A percentile compares a stretch with the other conserved stretches of the same genome.
Conservation (phyloP, 1,140 invertebrate genomes). For the Dolichoris vasculosae region DNA sequence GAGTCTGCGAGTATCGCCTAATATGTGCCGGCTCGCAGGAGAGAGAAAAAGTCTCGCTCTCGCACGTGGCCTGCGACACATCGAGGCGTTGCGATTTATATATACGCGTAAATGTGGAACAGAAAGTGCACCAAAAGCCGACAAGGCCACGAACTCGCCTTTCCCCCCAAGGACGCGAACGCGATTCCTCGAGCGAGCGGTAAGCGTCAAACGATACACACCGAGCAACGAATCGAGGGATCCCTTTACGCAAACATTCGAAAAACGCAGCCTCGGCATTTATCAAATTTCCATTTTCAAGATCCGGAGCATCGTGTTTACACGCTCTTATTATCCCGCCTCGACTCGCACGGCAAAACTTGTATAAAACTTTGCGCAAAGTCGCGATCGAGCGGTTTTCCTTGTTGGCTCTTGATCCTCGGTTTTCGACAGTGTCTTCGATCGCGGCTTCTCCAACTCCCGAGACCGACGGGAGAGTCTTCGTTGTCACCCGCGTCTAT, state of each 20-base stretch:
- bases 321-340: too few species aligned
- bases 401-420: too few species aligned
- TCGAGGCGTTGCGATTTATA: background rate
- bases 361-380: too few species aligned
- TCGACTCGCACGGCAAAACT: too few species aligned
- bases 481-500: too few species aligned
- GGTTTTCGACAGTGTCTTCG: too few species aligned
- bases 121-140: conserved; percentile 30
- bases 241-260: background rate
- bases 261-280: background rate
- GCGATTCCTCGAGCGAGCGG: background rate
- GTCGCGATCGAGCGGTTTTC: too few species aligned
- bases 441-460: too few species aligned
- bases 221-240: background rate
- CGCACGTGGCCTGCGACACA: background rate
- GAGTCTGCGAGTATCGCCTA: background rate
- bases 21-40: background rate
- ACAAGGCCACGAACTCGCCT: conserved; percentile 24
- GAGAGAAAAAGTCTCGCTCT: background rate
- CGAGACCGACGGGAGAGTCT: too few species aligned
- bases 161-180: conserved; percentile 34
- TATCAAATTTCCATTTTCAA: conserved; percentile 2
- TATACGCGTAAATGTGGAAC: conserved; percentile 16
- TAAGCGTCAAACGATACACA: background rate
- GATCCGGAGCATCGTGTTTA: background rate